Conservation (phyloP, 30 jellyfish, hydroid and myxozoan species). For the Aurelia sp. region DNA sequence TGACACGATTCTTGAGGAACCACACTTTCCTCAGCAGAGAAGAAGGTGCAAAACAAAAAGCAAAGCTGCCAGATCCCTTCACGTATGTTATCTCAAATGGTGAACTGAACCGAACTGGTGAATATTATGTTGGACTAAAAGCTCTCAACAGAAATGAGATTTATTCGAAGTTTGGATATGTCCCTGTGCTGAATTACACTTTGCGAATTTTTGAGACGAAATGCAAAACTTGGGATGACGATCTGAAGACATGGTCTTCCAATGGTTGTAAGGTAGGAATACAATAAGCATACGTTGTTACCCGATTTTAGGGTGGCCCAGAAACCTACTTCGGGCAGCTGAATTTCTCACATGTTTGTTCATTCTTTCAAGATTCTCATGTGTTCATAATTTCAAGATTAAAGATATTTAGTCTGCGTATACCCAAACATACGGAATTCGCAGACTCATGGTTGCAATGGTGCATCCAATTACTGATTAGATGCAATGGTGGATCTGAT, state of each 20-base stretch:
- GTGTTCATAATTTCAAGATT: too few relatives aligned
- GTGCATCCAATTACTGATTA: too few relatives aligned
- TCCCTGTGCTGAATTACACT: constrained; percentile 77
- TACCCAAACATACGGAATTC: too few relatives aligned
- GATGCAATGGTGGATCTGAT: too few relatives aligned
- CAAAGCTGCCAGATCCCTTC: constrained; percentile 84
- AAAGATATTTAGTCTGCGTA: too few relatives aligned
- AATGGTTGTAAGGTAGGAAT: constrained; percentile 82
- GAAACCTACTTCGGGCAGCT: too few relatives aligned
- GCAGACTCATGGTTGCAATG: too few relatives aligned
- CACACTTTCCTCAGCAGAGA: constrained; percentile 72
- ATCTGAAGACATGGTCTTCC: constrained; percentile 64
- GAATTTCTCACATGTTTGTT: too few relatives aligned
- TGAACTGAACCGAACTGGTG: constrained; percentile 85
- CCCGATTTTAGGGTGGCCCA: background rate
- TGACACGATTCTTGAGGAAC: constrained; percentile 37
- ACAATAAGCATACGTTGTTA: too few relatives aligned
- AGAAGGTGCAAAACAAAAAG: constrained; percentile 36
- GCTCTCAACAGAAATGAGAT: constrained; percentile 57
- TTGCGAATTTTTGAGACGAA: constrained; percentile 77
- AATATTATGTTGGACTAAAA: constrained; percentile 82
- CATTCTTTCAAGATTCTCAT: too few relatives aligned
- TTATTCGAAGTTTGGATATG: constrained; percentile 64
- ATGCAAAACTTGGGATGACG: constrained; percentile 97
- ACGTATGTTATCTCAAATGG: constrained; percentile 67